These are phyloP conservation scores for Caenorhabditis sp. DNA, from an alignment of 2,888 invertebrate species.

Conservation along the genomic window DNA sequence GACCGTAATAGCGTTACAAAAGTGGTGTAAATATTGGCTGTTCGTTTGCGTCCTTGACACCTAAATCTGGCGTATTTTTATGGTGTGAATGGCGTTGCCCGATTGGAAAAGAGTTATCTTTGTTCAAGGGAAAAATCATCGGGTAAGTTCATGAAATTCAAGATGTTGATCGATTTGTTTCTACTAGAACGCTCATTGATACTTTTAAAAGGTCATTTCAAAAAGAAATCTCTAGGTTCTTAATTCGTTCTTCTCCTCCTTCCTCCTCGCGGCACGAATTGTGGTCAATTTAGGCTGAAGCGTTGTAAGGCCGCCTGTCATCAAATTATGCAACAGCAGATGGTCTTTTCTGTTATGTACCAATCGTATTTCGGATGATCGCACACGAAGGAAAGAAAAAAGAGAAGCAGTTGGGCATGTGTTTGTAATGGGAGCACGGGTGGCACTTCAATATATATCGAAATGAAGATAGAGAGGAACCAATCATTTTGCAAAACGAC, in stretches of 20 bases:
- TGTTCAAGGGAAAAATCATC: conserved; percentile 1
- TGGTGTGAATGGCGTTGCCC: conserved; percentile 41
- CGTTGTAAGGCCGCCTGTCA: conserved; percentile 15
- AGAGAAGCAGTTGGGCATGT: conserved; percentile 11
- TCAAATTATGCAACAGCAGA: conserved; percentile 42
- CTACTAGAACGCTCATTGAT: conserved; percentile 16
- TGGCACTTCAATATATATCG: too few relatives aligned
- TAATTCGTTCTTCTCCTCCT: too few relatives aligned
- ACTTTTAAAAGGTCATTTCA: background rate
- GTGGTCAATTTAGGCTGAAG: conserved; percentile 14
- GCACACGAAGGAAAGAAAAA: conserved; percentile 6
- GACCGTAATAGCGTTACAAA: conserved; percentile 12
- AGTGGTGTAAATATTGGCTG: conserved; percentile 39
- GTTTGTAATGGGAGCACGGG: too few relatives aligned
- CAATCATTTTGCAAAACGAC: too few relatives aligned
- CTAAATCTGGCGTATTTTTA: conserved; percentile 25
- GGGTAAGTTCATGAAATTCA: too few relatives aligned
- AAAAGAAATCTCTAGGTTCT: too few relatives aligned
- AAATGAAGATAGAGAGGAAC: too few relatives aligned
- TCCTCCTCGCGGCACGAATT: background rate
- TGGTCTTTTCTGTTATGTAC: too few relatives aligned
- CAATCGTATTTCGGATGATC: too few relatives aligned
- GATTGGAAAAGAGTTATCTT: background rate
- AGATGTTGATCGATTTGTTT: too few relatives aligned
- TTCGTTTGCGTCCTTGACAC: conserved; percentile 45